Base-by-base conservation (phyloP, 2,113 vertebrate genomes). In the Pogonocichla stellata region DNA sequence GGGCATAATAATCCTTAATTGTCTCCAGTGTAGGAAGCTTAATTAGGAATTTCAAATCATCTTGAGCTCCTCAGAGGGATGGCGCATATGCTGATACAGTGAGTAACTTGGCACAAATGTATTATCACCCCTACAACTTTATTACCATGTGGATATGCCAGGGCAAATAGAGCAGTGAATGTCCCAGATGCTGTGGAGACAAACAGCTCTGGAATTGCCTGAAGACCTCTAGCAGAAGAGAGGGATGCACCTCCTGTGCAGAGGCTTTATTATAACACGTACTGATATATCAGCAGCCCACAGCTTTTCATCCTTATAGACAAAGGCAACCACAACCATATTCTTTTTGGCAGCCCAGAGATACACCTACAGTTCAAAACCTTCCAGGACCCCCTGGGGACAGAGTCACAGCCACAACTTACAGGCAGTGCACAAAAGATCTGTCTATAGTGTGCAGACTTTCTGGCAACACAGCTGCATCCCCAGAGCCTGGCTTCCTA, bases 391-490 rank as follows among this genome's bases (percentile, higher is more conserved):
- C 54, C 88, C 92, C 54, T 31, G 60, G 83, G 93, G 79, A 50
- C 60, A 56, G 2, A 73, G 75, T 70, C 86, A 88, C 42, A 66
- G 83, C 67, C 80, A 58, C 94, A 86, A 11, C 38, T 94, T 92
- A 88, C 90, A 92, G 90, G 92, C 95, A 95, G 0, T 0, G 5
- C 56, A 56, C 72, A 38, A 71, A 92, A 90, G 79, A 45, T 58
- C 17, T 4, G 26, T 62, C 92, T 92, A 2, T 36, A 38, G 34
- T 18, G 29, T 54, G 60, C 75, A 96, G 96, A 96, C 92, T 95
- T 93, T 92, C 92, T 96, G 96, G 96, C 95, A 94, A 88, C 92
- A 93, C 92, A 90, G 93, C 81, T 86, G 79, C 90, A 90, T 86
- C 85, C 81, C 90, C 74, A 92, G 87, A 91, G 66, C 70, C 65